A percentile compares a stretch with the other conserved stretches of the same genome.
Evolutionary conservation across 1,140 invertebrate genomes (phyloP).

Genomic region (Helicoverpa zea): DNA sequence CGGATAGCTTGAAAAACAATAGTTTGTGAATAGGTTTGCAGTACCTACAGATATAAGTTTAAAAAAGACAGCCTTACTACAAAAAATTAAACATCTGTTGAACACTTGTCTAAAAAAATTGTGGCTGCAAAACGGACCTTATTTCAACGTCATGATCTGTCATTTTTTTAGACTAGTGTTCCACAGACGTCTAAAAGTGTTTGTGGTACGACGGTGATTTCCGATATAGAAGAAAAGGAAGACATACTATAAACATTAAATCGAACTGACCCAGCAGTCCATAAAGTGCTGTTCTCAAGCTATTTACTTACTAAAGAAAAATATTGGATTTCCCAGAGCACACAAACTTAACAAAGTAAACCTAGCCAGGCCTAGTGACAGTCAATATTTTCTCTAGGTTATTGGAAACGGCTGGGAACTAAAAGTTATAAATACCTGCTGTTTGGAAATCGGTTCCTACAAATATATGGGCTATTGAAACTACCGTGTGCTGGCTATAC

Average conservation of each 20-base stretch:
- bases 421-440: constrained; percentile 8
- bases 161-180: no score
- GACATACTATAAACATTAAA: no score
- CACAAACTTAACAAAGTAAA: constrained; percentile 29
- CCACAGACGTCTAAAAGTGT: no score
- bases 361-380: neutral
- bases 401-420: constrained; percentile 20
- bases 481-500: neutral
- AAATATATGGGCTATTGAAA: neutral
- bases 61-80: no score
- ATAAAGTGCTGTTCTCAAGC: neutral
- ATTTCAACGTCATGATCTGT: no score
- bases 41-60: no score
- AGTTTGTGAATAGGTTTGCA: no score
- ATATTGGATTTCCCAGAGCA: constrained; percentile 18
- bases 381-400: constrained; percentile 28
- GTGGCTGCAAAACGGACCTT: no score
- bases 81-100: no score
- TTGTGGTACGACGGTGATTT: no score
- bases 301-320: constrained; percentile 17
- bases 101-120: no score
- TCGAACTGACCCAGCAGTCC: neutral
- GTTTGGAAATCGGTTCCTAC: neutral
- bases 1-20: no score
- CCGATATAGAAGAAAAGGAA: neutral